Base-by-base conservation (phyloP, 1,140 invertebrate genomes). In the Trigoniulus corallinus region DNA sequence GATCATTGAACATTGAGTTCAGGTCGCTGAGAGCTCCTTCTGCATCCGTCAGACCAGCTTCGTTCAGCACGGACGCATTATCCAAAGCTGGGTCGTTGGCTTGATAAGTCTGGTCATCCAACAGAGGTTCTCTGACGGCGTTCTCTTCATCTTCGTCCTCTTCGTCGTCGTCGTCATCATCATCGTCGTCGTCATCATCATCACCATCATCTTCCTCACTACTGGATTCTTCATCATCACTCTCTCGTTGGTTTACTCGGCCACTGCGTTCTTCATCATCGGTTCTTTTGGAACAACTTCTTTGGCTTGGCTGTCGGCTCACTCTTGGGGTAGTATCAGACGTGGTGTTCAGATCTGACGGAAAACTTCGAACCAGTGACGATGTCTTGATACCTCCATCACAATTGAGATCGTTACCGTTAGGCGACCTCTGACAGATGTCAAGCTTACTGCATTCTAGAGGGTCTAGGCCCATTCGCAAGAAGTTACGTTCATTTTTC, bases 1-100 rank as follows among this genome's bases (percentile, higher is more conserved):
- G 61, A 49, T 77, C 77, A 61, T 77, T 77, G 61, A 82, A 83
- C 52, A 83, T 76, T n/a, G 83, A 86, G 66, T 86, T 87, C 23
- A 85, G 80, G 64, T 87, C 83, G 61, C 82, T 86, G 41, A 86
- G 65, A 4, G 82, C 82, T 45, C 80, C 83, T 73, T 87, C 83
- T 4, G 81, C 82, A 69, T 87, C 84, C 4, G 82, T 87, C 21
- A 86, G 73, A n/a, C 82, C 83, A 37, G 81, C 79, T 65, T 86
- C 83, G 66, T 86, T 84, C 15, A 85, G 65, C 71, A 86, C 77
- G 23, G 82, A 85, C 7, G 83, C 75, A 67, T 86, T 85, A 64
- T 86, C 83, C 7, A 85, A 65, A 15, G 80, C 81, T 1, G 82
- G 81, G 65, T 86, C 83, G 65, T 86, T 82, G 1, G 81, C 84